These are phyloP conservation scores for Leucopsar rothschildi DNA, from an alignment of 2,113 vertebrate genomes.

Conservation along the genomic window DNA sequence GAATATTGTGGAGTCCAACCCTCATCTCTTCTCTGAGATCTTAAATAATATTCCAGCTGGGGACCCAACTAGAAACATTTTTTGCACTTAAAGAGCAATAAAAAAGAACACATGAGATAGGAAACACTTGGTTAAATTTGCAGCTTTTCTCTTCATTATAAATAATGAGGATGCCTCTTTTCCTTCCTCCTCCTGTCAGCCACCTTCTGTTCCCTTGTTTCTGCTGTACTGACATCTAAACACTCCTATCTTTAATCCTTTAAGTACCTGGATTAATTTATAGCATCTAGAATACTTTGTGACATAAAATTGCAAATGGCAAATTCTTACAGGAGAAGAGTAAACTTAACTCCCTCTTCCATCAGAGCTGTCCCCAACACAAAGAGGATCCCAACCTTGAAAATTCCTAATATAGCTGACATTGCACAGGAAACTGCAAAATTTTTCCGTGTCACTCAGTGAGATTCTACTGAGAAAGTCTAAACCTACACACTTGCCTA, in stretches of 20 bases:
- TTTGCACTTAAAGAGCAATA: conserved; percentile 21
- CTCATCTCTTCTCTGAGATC: not conserved
- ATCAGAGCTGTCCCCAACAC: not conserved
- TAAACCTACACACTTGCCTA: not conserved
- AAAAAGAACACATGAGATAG: not conserved
- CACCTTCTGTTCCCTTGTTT: not conserved
- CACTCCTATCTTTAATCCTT: not conserved
- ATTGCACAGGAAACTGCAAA: not conserved
- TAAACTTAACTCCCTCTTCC: not conserved
- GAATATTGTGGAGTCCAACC: not conserved
- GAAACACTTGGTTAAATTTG: conserved; percentile 23
- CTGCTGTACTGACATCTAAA: not conserved
- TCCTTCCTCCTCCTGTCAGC: not conserved
- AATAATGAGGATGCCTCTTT: not conserved
- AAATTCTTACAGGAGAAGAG: not conserved
- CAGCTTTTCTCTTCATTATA: not conserved
- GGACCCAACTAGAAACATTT: conserved; percentile 8
- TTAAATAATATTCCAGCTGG: conserved; percentile 41
- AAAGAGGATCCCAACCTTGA: not conserved
- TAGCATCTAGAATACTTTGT: not conserved
- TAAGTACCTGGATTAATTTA: not conserved
- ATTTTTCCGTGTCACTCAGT: not conserved
- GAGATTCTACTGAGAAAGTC: not conserved
- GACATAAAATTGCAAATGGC: not conserved
- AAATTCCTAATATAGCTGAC: not conserved